These are phyloP conservation scores for Sebastes hubbsi DNA, from an alignment of 2,797 vertebrate species.

Conservation along the genomic window DNA sequence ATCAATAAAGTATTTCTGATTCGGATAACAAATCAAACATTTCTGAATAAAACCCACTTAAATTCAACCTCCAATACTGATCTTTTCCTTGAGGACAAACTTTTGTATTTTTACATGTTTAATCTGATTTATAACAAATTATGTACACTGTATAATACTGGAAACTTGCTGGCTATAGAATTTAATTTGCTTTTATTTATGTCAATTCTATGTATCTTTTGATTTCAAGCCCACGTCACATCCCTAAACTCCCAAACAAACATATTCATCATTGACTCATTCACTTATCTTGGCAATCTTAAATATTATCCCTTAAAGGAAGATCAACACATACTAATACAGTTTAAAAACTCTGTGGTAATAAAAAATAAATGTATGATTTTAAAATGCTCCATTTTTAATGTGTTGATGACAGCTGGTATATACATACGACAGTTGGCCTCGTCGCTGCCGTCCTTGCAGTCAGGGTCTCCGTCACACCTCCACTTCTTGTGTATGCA, in stretches of 20 bases:
- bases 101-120: neutral
- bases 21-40: too few relatives aligned
- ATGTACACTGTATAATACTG: neutral
- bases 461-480: slow-evolving; percentile 95
- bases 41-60: neutral
- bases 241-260: neutral
- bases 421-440: slow-evolving; percentile 92
- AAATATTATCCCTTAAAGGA: neutral
- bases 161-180: neutral
- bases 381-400: neutral
- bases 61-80: neutral
- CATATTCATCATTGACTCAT: neutral
- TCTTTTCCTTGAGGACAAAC: neutral
- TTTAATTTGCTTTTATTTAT: neutral
- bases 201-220: neutral
- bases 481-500: slow-evolving; percentile 97
- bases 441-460: slow-evolving; percentile 96
- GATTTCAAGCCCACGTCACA: neutral
- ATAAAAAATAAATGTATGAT: neutral
- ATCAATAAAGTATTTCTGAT: too few relatives aligned
- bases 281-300: neutral
- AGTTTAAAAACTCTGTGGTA: neutral
- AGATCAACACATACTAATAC: neutral
- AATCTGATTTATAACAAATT: neutral
- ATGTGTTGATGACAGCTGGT: neutral